Evolutionary conservation across 2,113 vertebrate species (phyloP), one percentile per base, ranked within the genome.

Genomic region (Opisthocomus hoazin): DNA sequence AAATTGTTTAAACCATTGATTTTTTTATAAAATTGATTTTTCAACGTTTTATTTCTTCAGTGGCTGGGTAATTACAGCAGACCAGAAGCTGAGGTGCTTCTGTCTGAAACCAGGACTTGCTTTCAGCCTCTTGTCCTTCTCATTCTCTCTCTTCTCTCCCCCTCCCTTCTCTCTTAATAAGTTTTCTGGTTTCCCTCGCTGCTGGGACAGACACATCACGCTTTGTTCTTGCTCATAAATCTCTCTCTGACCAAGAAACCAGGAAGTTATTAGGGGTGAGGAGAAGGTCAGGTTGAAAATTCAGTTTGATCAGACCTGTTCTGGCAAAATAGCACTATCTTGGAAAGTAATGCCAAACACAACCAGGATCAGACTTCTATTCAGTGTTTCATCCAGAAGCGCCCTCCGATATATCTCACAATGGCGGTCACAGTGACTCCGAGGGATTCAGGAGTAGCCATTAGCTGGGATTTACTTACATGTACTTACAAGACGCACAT

Each of bases 1-100:
- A 95, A 95, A 97, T 96, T 97, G 98, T 97, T 98, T 98, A 97
- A 98, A 98, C 97, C 90, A 98, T 98, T 97, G 98, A 97, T 97
- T 98, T 97, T 96, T 97, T 97, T 92, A 97, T 97, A 91, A 97
- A 98, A 98, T 98, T 93, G 97, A 97, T 97, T 97, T 97, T 95
- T 92, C 92, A 92, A 84, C 23, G 0, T 97, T 98, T 98, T 97
- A 97, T 97, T 98, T 97, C 96, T 97, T 96, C 95, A 89, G 87
- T 96, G 92, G 88, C 87, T 96, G 90, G 84, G 96, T 98, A 97
- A 98, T 98, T 98, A 97, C 87, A 96, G 92, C 6, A 54, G 46
- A 91, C 39, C 74, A 84, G 94, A 92, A 97, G 78, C 65, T 27
- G 87, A 96, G 92, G 83, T 71, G 71, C 90, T 96, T 96, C 82